Conservation (phyloP, 2,113 vertebrate species). For the Antechinus stuartii region DNA sequence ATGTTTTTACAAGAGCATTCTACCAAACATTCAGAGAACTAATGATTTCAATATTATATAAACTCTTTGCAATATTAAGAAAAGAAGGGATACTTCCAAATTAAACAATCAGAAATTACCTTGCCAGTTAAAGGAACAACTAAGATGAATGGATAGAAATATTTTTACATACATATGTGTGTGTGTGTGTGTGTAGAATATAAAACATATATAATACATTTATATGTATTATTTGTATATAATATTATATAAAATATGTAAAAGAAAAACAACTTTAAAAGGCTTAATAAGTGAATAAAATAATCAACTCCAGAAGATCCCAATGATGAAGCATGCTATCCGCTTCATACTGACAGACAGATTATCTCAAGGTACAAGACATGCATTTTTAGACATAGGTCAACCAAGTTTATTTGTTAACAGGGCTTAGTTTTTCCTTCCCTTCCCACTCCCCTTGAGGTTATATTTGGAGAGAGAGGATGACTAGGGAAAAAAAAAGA, state of each 20-base stretch:
- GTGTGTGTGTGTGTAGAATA: no score
- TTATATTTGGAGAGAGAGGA: neutral
- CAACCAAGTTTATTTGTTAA: neutral
- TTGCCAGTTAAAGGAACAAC: neutral
- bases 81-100: neutral
- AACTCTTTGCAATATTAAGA: neutral
- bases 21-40: neutral
- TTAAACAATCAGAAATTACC: neutral
- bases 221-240: no score
- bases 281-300: neutral
- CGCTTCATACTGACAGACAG: neutral
- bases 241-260: no score
- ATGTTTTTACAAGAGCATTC: neutral
- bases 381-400: neutral
- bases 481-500: neutral
- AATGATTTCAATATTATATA: neutral
- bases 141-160: neutral
- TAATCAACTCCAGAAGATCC: neutral
- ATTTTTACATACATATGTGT: no score
- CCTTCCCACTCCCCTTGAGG: neutral
- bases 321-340: neutral
- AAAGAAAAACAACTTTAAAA: neutral
- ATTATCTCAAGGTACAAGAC: neutral
- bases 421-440: neutral
- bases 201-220: no score